Evolutionary conservation across 1,140 invertebrate species (phyloP), one percentile per base, ranked within the genome.

Genomic region (Leptinotarsa texana): DNA sequence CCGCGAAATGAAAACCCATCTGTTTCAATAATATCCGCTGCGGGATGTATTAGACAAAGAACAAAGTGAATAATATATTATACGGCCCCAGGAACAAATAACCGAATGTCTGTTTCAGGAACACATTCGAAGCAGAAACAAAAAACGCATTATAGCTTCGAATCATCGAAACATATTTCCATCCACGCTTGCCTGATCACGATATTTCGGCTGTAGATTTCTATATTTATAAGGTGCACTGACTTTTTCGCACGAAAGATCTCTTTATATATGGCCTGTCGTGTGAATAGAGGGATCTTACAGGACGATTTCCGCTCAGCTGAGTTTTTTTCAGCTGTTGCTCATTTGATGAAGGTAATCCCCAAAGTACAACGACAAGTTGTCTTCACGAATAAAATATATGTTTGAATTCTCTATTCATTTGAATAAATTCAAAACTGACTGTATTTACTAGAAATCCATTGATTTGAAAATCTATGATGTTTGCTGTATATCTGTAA

Each of bases 171-270:
- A 57, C 51, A 57, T 57, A 57, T 57, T 57, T 57, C 51, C 51
- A 57, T 57, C n/a, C n/a, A 15, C 51, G 51, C 51, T 57, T 57
- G 51, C 51, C 51, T 57, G 51, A 57, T 57, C 51, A 57, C 51
- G 51, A 15, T 57, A 57, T 57, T 57, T 57, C 51, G 51, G 51
- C 51, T 6, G 51, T 57, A 57, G 51, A 57, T 57, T 57, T 57
- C 51, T 57, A 57, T 57, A 57, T 57, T 57, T 57, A 57, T 57
- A 57, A 57, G 51, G 51, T 57, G 51, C 51, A 57, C 51, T 57
- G 51, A 57, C 51, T 57, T 57, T 57, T 18, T 57, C 51, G 51
- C 51, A 57, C 51, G 51, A 57, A 57, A 57, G 6, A n/a, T n/a
- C n/a, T 57, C n/a, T 18, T 57, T 57, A 57, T 57, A 57, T 15